Percentiles rank a stretch among this genome's conserved stretches.
phyloP scores from a whole-genome alignment of 2,888 invertebrate genomes.

The Brachylomia viminalis region DNA sequence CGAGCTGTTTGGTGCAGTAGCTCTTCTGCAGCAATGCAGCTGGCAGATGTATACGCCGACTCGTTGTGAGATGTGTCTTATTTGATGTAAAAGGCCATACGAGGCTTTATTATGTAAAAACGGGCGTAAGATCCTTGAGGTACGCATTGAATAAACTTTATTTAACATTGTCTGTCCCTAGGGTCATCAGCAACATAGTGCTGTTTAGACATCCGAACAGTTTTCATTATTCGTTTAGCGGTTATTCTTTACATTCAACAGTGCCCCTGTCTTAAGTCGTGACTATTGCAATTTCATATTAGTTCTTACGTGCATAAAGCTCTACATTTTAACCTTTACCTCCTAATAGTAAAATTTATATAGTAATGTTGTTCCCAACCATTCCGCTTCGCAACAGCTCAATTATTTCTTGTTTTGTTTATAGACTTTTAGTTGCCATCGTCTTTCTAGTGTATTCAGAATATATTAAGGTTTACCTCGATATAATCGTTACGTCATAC shows the following conservation, averaged over 20 bases:
- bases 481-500: slow-evolving; percentile 18
- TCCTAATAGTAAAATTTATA: background rate
- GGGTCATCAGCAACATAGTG: background rate
- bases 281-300: too few species aligned
- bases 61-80: slow-evolving; percentile 12
- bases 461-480: background rate
- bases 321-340: background rate
- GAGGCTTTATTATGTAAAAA: slow-evolving; percentile 16
- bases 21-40: slow-evolving; percentile 51
- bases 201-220: background rate
- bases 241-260: background rate
- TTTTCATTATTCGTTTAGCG: background rate
- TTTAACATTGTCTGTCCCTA: slow-evolving; percentile 1
- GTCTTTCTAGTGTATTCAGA: background rate
- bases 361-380: background rate
- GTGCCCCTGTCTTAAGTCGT: background rate
- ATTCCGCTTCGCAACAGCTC: background rate
- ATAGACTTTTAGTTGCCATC: background rate
- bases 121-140: background rate
- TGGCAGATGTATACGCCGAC: slow-evolving; percentile 38
- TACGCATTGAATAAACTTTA: background rate
- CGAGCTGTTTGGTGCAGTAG: slow-evolving; percentile 33
- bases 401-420: slow-evolving; percentile 2
- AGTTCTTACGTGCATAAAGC: background rate
- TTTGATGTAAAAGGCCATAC: slow-evolving; percentile 14